A percentile compares a stretch with the other conserved stretches of the same genome.
Evolutionary conservation across 2,113 vertebrate genomes (phyloP).

Genomic region (Galbula dea): DNA sequence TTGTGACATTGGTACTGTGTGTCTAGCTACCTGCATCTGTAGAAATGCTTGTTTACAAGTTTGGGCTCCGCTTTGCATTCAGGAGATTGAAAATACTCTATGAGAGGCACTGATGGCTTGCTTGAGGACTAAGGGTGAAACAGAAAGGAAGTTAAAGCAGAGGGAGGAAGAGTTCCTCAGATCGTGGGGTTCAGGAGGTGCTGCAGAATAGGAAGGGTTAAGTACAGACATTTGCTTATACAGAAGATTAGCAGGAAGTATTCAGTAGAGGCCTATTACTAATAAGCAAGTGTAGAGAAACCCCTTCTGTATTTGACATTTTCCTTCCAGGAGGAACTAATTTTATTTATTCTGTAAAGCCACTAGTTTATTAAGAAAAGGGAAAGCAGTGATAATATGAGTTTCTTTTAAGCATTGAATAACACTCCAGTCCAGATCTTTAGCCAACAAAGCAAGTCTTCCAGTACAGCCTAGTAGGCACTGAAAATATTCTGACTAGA

Average conservation of each 20-base stretch:
- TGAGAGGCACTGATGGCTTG: background rate
- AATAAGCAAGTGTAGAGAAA: background rate
- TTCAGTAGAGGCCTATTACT: background rate
- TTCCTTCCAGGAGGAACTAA: background rate
- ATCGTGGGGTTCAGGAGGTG: background rate
- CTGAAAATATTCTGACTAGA: background rate
- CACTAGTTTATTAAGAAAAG: background rate
- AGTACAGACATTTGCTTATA: background rate
- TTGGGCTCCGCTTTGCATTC: background rate
- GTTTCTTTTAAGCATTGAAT: background rate
- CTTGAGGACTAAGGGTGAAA: background rate
- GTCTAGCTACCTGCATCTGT: background rate
- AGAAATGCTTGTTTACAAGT: background rate
- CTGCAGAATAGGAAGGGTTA: background rate
- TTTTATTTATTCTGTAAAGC: background rate
- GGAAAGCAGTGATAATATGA: background rate
- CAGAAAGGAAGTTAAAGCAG: background rate
- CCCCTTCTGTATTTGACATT: background rate
- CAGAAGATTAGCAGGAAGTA: background rate
- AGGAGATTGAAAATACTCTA: background rate
- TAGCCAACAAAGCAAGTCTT: background rate
- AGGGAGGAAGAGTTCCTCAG: background rate
- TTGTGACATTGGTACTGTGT: background rate
- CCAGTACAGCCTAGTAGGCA: background rate
- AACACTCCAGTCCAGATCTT: background rate